Evolutionary conservation across 2,888 invertebrate species (phyloP), one percentile per base, ranked within the genome.

Genomic region (Phortica magna): DNA sequence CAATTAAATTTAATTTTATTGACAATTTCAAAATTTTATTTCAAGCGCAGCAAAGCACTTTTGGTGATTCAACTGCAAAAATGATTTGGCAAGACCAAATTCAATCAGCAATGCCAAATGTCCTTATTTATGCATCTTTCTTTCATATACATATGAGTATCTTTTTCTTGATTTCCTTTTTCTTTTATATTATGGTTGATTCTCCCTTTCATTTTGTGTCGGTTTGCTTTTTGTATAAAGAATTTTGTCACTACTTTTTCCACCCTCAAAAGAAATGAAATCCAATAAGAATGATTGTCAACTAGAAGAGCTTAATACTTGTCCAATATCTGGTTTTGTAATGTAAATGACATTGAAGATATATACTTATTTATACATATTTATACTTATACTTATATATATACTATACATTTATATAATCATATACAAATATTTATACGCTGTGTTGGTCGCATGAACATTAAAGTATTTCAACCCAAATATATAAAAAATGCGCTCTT

Each of bases 361-460:
- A 39, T 42, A 67, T 67, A 67, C 42, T 42, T 31, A 31, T 9
- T 22, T 59, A n/a, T 67, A 42, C n/a, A 31, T 7, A 71, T 14
- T 53, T 19, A 19, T 55, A 48, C 53, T n/a, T 48, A 53, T 19
- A n/a, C 19, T 19, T 53, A 42, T 53, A 70, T 43, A 53, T 42
- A 42, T 41, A n/a, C n/a, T n/a, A 5, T n/a, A 41, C 39, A 70
- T 70, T 39, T 43, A 31, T 61, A 42, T 59, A 61, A 42, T 53
- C 59, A 42, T 57, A 75, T 48, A 59, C 65, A 74, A 17, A 77
- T 39, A 48, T 17, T 73, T 73, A 71, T 73, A 80, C 78, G 79
- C 77, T 74, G 82, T 83, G 79, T 81, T 83, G 83, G 79, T 80
- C 78, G 83, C 83, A 83, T 83, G 83, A 78, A 82, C 19, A 41